Base-by-base conservation (phyloP, 1,140 invertebrate genomes). In the Drosophila sucinea region DNA sequence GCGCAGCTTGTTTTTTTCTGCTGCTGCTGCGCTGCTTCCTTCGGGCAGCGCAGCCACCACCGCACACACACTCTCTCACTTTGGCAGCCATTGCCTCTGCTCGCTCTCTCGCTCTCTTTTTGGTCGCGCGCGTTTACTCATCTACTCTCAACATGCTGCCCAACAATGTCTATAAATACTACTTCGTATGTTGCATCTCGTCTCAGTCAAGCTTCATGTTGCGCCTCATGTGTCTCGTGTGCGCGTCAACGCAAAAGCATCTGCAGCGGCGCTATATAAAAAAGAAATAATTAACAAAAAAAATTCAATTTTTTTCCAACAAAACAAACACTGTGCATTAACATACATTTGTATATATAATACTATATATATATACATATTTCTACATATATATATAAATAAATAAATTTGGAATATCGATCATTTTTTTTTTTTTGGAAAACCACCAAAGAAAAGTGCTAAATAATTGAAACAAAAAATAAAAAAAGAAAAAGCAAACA, bases 91-190 rank as follows among this genome's bases (percentile, higher is more conserved):
- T 17, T 17, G 17, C 17, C 17, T 17, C 57, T 58, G 67, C 38
- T 38, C 69, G 29, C 71, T 70, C 71, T 74, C 71, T 74, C 69
- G 60, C 60, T 61, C 41, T 55, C 62, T 40, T 63, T 75, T 68
- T 38, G 54, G 23, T 61, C 51, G 73, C 71, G 63, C 40, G 40
- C 29, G 23, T 41, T 58, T 51, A 57, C 63, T 70, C 54, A 63
- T 58, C 47, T 60, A 23, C 32, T 55, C 25, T 38, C 47, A 38
- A 38, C 35, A 38, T 35, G 62, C 47, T 29, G 29, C 11, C 40
- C 54, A 57, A 54, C 71, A 74, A 71, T 87, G 35, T 90, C 86
- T 91, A 91, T 91, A 91, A 91, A 90, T 89, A 91, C 77, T 75
- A 90, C 75, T 85, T 66, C 77, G 67, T 77, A 77, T 78, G 82